Conservation (phyloP, 1,140 invertebrate species). For the Euwallacea similis region DNA sequence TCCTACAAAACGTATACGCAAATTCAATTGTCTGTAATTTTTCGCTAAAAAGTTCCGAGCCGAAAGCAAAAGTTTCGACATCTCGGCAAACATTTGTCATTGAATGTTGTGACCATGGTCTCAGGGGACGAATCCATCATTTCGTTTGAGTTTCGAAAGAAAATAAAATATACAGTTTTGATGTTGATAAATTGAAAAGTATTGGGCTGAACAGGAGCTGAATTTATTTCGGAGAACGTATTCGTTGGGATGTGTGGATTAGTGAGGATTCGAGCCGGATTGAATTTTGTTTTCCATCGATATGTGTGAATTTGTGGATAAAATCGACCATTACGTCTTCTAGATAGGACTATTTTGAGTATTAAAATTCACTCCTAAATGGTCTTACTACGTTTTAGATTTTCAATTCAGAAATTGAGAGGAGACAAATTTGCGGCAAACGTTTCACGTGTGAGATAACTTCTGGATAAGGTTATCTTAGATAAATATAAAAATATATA, state of each 20-base stretch:
- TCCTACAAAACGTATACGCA: slow-evolving; percentile 26
- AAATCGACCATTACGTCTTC: too few relatives aligned
- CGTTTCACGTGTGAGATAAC: too few relatives aligned
- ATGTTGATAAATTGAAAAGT: slow-evolving; percentile 37
- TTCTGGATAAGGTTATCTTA: too few relatives aligned
- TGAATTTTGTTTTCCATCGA: neutral
- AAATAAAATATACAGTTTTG: slow-evolving; percentile 35
- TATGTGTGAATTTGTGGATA: too few relatives aligned
- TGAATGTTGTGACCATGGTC: slow-evolving; percentile 36
- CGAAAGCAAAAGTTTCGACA: slow-evolving; percentile 34
- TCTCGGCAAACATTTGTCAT: slow-evolving; percentile 39
- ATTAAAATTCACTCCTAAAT: too few relatives aligned
- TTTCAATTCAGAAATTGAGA: too few relatives aligned
- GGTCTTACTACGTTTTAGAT: too few relatives aligned
- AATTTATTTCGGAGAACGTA: slow-evolving; percentile 1
- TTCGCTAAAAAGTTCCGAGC: slow-evolving; percentile 26
- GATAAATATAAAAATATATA: too few relatives aligned
- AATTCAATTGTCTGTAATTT: slow-evolving; percentile 40
- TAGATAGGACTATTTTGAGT: too few relatives aligned
- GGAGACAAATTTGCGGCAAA: too few relatives aligned
- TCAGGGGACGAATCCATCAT: slow-evolving; percentile 35
- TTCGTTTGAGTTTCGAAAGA: slow-evolving; percentile 29
- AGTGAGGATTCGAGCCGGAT: neutral
- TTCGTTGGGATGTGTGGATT: neutral
- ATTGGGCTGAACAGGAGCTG: slow-evolving; percentile 10